Evolutionary conservation across 2,888 invertebrate genomes (phyloP), one percentile per base, ranked within the genome.

Genomic region (Isoperla grammatica): DNA sequence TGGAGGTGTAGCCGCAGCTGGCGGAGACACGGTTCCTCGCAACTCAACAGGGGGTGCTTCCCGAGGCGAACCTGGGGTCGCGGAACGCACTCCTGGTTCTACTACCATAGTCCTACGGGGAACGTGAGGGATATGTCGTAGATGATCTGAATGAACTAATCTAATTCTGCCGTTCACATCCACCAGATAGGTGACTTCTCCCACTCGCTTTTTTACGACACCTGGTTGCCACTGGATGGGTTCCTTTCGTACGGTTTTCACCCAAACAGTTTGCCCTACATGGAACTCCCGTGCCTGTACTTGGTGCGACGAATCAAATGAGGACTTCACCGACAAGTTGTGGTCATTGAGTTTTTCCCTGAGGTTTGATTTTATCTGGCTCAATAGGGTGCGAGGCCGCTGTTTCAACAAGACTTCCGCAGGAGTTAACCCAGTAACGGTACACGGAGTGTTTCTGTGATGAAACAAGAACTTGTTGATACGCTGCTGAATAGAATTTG

Each of bases 391-490:
- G 17, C 42, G 11, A 2, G 56, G 43, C 43, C 45, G 49, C 6
- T 15, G 17, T 43, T 42, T 56, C 8, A 46, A 48, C n/a, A 56
- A 1, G 6, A 56, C 3, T 43, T 56, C 56, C 2, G 22, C 56
- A 2, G 56, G 56, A 42, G 13, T 19, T 43, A 39, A 17, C 8
- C 55, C 55, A 8, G 55, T 55, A 13, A 56, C 43, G 8, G 56
- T 43, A n/a, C 22, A 43, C 11, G 56, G 45, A 19, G 22, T 56
- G 13, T 56, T 56, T 6, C 45, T 4, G n/a, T 45, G 43, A 35
- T 20, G 37, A 22, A 56, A 56, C 40, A 56, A 20, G 12, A 56
- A 17, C 12, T 56, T 22, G 17, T 56, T 8, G 8, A 56, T 17
- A 5, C n/a, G 19, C 17, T 57, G 42, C 29, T 57, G 57, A 6